Evolutionary conservation across 2,113 vertebrate species (phyloP), one percentile per base, ranked within the genome.

Genomic region (Lucifuga dentata): DNA sequence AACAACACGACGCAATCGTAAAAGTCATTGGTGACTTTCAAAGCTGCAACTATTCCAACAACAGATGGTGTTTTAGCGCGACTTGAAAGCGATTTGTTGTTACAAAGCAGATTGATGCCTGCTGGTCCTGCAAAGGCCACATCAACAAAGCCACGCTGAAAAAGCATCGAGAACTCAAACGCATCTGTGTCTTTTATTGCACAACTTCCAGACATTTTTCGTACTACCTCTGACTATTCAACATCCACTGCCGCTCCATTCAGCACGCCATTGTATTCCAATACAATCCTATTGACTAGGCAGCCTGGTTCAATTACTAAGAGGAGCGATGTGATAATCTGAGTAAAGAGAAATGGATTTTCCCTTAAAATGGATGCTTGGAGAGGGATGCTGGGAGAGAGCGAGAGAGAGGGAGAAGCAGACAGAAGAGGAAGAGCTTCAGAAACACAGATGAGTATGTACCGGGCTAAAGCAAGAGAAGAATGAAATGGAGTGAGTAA

Each of bases 271-370:
- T 84, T 76, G 73, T 77, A 88, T 85, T 82, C 71, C 85, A 68
- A 77, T 89, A 62, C 73, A 46, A 80, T 84, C 59, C 76, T 57
- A 84, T 75, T 70, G 78, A 84, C 62, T 20, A 55, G 71, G 55
- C 68, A 59, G 56, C 62, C 19, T 2, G 24, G 45, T 60, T 79
- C 81, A 65, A 78, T 86, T 84, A 83, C 82, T 23, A 63, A 86
- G 59, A 73, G 62, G 75, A 38, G 66, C 61, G 4, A 69, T 58
- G 75, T 80, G 81, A 80, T 90, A 78, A 90, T 82, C 83, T 76
- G 69, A 43, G 56, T 65, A 67, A 80, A 81, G 77, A 83, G 70
- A 74, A 78, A 87, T 87, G 29, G 85, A 89, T 87, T 82, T 87
- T 56, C 43, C 40, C 40, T 66, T 81, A 57, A 76, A 86, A 73